phyloP scores from a whole-genome alignment of 2,888 invertebrate genomes.

The Rutpela maculata region DNA sequence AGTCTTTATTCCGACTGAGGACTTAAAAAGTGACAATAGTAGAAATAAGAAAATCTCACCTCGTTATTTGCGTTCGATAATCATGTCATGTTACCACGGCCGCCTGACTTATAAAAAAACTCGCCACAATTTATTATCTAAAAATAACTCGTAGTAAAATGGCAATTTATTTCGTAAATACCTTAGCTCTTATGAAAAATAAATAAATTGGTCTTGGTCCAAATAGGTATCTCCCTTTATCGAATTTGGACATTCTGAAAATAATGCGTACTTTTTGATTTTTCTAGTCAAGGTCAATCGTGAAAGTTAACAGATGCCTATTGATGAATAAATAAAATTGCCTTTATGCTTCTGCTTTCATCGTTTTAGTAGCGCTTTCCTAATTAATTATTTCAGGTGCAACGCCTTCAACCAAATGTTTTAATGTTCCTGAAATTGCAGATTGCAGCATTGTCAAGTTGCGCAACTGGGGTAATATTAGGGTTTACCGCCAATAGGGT shows the following conservation, averaged over 20 bases:
- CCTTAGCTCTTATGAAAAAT: not conserved
- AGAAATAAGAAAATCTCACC: constrained; percentile 22
- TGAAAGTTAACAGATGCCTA: constrained; percentile 63
- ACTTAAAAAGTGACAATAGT: constrained; percentile 14
- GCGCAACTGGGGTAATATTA: constrained; percentile 63
- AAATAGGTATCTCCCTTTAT: constrained; percentile 13
- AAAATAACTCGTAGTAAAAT: constrained; percentile 26
- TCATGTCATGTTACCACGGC: constrained; percentile 17
- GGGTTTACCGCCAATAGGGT: constrained; percentile 61
- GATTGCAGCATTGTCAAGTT: constrained; percentile 62
- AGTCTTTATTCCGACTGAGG: constrained; percentile 45
- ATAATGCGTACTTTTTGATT: constrained; percentile 48
- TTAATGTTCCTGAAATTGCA: constrained; percentile 50
- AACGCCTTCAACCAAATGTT: constrained; percentile 43
- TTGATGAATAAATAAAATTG: constrained; percentile 43
- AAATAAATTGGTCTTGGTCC: constrained; percentile 33
- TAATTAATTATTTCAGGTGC: constrained; percentile 47
- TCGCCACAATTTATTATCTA: constrained; percentile 28
- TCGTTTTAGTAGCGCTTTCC: constrained; percentile 32
- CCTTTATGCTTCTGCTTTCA: constrained; percentile 40
- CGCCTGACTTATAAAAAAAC: constrained; percentile 22
- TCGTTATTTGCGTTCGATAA: constrained; percentile 26
- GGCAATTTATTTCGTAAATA: constrained; percentile 14
- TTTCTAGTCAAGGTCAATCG: constrained; percentile 65
- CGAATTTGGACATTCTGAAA: constrained; percentile 55